Conservation (phyloP, 2,113 vertebrate species). For the Chaetodon trifascialis region DNA sequence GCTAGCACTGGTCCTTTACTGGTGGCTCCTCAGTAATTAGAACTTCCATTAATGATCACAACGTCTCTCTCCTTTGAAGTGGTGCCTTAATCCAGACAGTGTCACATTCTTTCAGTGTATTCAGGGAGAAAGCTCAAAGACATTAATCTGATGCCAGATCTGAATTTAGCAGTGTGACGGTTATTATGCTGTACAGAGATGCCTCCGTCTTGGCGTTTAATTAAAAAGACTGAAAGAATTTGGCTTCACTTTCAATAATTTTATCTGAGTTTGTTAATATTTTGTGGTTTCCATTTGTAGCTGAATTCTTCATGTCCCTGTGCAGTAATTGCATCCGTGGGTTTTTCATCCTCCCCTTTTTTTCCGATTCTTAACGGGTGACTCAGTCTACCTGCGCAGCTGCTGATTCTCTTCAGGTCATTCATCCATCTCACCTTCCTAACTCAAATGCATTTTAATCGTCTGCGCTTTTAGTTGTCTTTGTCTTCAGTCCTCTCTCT, state of each 20-base stretch:
- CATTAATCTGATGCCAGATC: slow-evolving; percentile 76
- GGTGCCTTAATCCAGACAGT: slow-evolving; percentile 74
- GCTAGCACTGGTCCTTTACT: slow-evolving; percentile 58
- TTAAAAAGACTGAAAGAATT: slow-evolving; percentile 68
- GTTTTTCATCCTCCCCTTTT: slow-evolving; percentile 38
- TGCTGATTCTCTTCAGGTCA: slow-evolving; percentile 69
- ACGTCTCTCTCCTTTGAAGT: slow-evolving; percentile 77
- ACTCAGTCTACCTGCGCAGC: slow-evolving; percentile 63
- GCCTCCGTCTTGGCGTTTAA: slow-evolving; percentile 63
- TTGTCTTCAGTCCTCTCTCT: slow-evolving; percentile 64
- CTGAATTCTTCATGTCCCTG: slow-evolving; percentile 17
- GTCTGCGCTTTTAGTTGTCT: slow-evolving; percentile 78
- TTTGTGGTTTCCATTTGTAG: slow-evolving; percentile 37
- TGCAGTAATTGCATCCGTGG: slow-evolving; percentile 15
- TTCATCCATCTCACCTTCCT: slow-evolving; percentile 71
- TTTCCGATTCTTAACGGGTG: slow-evolving; percentile 24
- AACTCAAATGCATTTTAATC: slow-evolving; percentile 82
- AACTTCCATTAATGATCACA: slow-evolving; percentile 80
- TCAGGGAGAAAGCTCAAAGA: slow-evolving; percentile 73
- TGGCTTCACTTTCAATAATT: slow-evolving; percentile 35
- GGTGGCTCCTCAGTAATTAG: slow-evolving; percentile 80
- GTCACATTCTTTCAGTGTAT: slow-evolving; percentile 78
- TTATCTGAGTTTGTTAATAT: slow-evolving; percentile 41
- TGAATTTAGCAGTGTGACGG: slow-evolving; percentile 61
- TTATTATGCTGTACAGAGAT: slow-evolving; percentile 65